Percentiles rank a stretch among this genome's conserved stretches.
phyloP scores from a whole-genome alignment of 2,113 vertebrate species.

The Grammomys surdaster region DNA sequence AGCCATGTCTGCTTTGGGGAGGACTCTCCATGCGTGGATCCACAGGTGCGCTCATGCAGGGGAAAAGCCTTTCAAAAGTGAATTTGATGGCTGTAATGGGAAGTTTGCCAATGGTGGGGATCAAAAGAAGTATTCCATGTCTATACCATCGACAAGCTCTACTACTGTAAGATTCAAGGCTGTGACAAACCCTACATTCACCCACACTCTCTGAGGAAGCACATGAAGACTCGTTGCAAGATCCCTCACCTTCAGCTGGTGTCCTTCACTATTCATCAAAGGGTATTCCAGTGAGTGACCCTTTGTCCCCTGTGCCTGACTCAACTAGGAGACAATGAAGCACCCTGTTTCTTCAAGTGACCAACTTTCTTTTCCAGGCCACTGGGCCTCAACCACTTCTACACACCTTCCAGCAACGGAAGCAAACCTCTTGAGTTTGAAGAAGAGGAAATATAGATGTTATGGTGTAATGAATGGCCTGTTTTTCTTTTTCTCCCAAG shows the following conservation, averaged over 20 bases:
- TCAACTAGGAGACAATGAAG: conserved; percentile 88
- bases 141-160: conserved; percentile 97
- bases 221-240: conserved; percentile 99
- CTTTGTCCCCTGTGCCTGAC: not conserved
- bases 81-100: conserved; percentile 97
- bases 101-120: conserved; percentile 99
- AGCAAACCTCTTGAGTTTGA: conserved; percentile 92
- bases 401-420: conserved; percentile 93
- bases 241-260: conserved; percentile 91
- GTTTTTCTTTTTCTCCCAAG: too few species aligned
- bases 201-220: conserved; percentile 96
- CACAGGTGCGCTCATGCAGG: conserved; percentile 96
- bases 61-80: conserved; percentile 98
- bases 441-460: conserved; percentile 92
- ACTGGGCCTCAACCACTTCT: conserved; percentile 92
- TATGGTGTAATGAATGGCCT: conserved; percentile 44
- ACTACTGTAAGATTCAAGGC: conserved; percentile 96
- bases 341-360: conserved; percentile 95
- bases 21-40: conserved; percentile 94
- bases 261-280: conserved; percentile 89
- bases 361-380: conserved; percentile 98
- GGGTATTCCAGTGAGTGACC: conserved; percentile 88
- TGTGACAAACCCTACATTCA: conserved; percentile 98
- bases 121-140: conserved; percentile 98
- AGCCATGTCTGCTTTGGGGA: conserved; percentile 96